Base-by-base conservation (phyloP, 2,888 invertebrate species). In the Miltochrista miniata region DNA sequence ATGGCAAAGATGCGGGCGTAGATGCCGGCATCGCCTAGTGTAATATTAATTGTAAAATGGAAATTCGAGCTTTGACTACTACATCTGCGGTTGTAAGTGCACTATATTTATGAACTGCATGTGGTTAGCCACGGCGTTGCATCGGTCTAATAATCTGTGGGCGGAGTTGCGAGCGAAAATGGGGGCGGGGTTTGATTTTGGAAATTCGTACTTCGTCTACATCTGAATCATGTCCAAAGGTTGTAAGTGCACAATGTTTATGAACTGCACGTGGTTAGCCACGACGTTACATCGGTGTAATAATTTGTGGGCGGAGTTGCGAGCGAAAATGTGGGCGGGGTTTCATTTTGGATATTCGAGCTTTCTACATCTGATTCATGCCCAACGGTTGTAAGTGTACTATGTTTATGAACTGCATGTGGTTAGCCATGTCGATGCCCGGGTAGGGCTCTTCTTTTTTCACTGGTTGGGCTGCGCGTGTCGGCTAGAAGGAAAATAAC, bases 381-480 rank as follows among this genome's bases (percentile, higher is more conserved):
- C 48, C 51, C 7, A 63, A 13, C 0, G 66, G 69, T 12, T 68
- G 66, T 41, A 69, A 45, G 1, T 63, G 63, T 0, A 69, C 58
- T 12, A 68, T 48, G 8, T 63, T 68, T 0, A 63, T 2, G 5
- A 80, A 85, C 30, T 79, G 76, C 69, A 81, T 74, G 0, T 79
- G 66, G 58, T 77, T 78, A 2, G 75, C 61, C 10, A 80, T 61
- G 39, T 84, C 82, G 13, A 82, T 57, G 0, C 75, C 81, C n/a
- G 76, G 70, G 56, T 76, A 83, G 0, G 76, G 56, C 1, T 87
- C 87, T 13, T 80, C 80, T 48, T 85, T 85, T 59, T 83, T 82
- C 0, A 74, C 56, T 0, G 73, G 63, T 0, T 70, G 61, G 0
- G 62, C 48, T 0, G 66, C 15, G 2, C 80, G 70, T 0, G 73